Conservation (phyloP, 2,113 vertebrate species). For the Ictalurus punctatus region DNA sequence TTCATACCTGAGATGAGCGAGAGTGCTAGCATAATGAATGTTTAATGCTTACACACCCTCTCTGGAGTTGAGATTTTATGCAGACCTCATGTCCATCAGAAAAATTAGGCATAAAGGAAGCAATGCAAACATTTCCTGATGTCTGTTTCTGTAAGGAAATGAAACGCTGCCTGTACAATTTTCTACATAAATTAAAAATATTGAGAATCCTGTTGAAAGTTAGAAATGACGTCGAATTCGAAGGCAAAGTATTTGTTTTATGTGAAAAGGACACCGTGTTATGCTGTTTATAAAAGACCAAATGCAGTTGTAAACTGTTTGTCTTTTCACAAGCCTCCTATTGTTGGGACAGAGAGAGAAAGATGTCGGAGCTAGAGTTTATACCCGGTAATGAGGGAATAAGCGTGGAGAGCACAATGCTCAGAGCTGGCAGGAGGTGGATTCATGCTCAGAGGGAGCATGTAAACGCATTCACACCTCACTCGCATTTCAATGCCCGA, state of each 20-base stretch:
- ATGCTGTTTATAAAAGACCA: constrained; percentile 2
- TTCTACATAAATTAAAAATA: too few relatives aligned
- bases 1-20: constrained; percentile 49
- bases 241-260: not conserved
- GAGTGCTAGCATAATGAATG: constrained; percentile 51
- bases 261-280: constrained; percentile 6
- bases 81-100: constrained; percentile 33
- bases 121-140: constrained; percentile 29
- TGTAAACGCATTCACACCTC: constrained; percentile 77
- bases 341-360: constrained; percentile 13
- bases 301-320: constrained; percentile 36
- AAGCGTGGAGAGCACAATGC: constrained; percentile 67
- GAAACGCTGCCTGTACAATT: not conserved
- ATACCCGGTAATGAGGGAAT: constrained; percentile 65
- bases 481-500: constrained; percentile 73
- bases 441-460: constrained; percentile 59
- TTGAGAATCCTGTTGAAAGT: not conserved
- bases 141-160: not conserved
- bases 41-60: constrained; percentile 61
- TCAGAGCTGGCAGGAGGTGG: constrained; percentile 43
- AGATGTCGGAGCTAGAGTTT: not conserved
- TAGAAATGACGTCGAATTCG: not conserved
- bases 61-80: not conserved
- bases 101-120: constrained; percentile 17
- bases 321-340: constrained; percentile 30